Conservation (phyloP, 2,888 invertebrate species). For the Cantharis flavilabris region DNA sequence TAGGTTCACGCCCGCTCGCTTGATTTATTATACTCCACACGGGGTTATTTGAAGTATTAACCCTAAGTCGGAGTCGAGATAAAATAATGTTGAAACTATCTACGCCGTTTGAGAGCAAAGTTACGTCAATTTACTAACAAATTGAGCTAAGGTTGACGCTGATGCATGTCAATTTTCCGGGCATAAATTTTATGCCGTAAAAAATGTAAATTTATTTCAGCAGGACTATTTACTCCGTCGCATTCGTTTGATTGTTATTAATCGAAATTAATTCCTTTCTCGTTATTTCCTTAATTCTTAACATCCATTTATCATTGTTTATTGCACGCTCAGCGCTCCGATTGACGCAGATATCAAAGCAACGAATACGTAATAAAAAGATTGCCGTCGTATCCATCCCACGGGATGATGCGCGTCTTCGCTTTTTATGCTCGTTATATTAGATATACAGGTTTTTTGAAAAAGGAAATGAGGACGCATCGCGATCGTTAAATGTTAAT, state of each 20-base stretch:
- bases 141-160: not conserved
- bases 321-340: slow-evolving; percentile 21
- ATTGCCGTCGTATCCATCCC: slow-evolving; percentile 12
- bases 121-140: not conserved
- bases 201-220: not conserved
- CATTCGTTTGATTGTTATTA: slow-evolving; percentile 13
- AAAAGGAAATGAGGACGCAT: slow-evolving; percentile 16
- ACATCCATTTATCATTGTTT: slow-evolving; percentile 26
- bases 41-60: slow-evolving; percentile 2
- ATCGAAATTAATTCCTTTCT: slow-evolving; percentile 25
- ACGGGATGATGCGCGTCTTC: slow-evolving; percentile 18
- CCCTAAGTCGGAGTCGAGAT: slow-evolving; percentile 4
- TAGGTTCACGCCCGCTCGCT: slow-evolving; percentile 38
- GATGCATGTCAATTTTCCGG: not conserved
- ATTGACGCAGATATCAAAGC: slow-evolving; percentile 25
- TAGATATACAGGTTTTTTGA: slow-evolving; percentile 11
- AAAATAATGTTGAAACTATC: not conserved
- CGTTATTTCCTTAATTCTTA: slow-evolving; percentile 22
- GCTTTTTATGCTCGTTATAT: slow-evolving; percentile 22
- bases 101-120: not conserved
- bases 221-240: not conserved
- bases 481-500: slow-evolving; percentile 9
- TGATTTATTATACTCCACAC: slow-evolving; percentile 38
- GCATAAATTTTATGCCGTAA: not conserved
- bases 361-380: slow-evolving; percentile 21